These are phyloP conservation scores for Xylota segnis DNA, from an alignment of 2,888 invertebrate species.

Conservation along the genomic window DNA sequence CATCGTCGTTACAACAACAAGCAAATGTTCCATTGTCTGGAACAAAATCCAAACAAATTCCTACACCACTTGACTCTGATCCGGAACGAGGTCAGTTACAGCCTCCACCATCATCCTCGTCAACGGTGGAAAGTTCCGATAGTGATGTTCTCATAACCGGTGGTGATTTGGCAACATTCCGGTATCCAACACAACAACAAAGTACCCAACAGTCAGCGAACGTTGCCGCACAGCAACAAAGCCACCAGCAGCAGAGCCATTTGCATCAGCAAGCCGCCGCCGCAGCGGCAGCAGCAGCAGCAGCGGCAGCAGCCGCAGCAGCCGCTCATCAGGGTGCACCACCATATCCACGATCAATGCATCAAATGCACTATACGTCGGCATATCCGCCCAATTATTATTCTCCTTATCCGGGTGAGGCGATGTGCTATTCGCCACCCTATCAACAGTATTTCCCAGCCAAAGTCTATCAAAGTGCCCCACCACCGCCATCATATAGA, in stretches of 20 bases:
- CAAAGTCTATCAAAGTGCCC: slow-evolving; percentile 85
- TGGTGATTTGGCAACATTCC: slow-evolving; percentile 81
- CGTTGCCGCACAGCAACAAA: slow-evolving; percentile 78
- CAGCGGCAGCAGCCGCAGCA: slow-evolving; percentile 82
- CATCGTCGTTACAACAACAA: slow-evolving; percentile 78
- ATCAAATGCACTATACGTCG: slow-evolving; percentile 84
- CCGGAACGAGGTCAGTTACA: slow-evolving; percentile 82
- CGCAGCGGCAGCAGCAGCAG: slow-evolving; percentile 80
- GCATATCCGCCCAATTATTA: slow-evolving; percentile 84
- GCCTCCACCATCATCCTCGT: slow-evolving; percentile 80
- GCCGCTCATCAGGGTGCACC: slow-evolving; percentile 82
- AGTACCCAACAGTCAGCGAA: slow-evolving; percentile 75
- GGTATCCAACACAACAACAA: slow-evolving; percentile 79
- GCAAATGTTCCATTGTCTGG: slow-evolving; percentile 32
- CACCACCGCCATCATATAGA: slow-evolving; percentile 83
- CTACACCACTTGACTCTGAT: slow-evolving; percentile 84
- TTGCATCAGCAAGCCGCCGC: slow-evolving; percentile 79
- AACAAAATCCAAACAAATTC: slow-evolving; percentile 78
- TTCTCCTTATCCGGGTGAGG: slow-evolving; percentile 84
- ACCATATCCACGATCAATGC: slow-evolving; percentile 83
- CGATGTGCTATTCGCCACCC: slow-evolving; percentile 85
- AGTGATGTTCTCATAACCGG: slow-evolving; percentile 81
- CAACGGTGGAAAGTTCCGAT: slow-evolving; percentile 81
- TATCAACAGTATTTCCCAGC: slow-evolving; percentile 85
- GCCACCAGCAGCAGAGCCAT: slow-evolving; percentile 81